phyloP scores from a whole-genome alignment of 2,797 vertebrate genomes.

The Graptemys geographica region DNA sequence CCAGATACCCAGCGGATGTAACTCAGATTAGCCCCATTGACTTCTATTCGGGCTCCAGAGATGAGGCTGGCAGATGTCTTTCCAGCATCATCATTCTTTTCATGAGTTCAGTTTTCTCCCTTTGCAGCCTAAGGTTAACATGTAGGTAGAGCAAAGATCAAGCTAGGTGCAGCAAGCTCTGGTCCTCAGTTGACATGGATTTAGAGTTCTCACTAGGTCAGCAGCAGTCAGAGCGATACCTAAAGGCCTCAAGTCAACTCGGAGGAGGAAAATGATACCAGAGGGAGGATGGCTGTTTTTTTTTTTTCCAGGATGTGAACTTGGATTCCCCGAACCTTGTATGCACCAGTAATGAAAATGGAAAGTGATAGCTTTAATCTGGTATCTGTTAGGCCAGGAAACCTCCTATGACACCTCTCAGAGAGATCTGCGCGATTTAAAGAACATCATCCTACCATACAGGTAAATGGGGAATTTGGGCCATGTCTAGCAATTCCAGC shows the following conservation, averaged over 20 bases:
- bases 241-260: slow-evolving; percentile 57
- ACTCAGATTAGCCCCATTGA: rapidly evolving
- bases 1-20: neutral
- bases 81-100: neutral
- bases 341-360: slow-evolving; percentile 3
- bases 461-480: neutral
- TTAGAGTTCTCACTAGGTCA: slow-evolving; percentile 54
- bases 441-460: neutral
- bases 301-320: slow-evolving; percentile 60
- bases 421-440: neutral
- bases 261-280: slow-evolving; percentile 23
- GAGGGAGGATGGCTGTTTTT: slow-evolving; percentile 22
- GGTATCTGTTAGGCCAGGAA: slow-evolving; percentile 21
- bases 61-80: neutral
- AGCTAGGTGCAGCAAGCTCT: neutral
- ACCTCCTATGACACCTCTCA: slow-evolving; percentile 10
- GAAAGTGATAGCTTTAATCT: slow-evolving; percentile 61
- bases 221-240: neutral
- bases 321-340: neutral
- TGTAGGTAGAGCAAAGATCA: neutral
- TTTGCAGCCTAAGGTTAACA: neutral
- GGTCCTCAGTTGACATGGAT: slow-evolving; percentile 11
- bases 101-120: neutral
- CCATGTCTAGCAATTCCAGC: neutral
- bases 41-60: rapidly evolving